Evolutionary conservation across 2,113 vertebrate genomes (phyloP), one percentile per base, ranked within the genome.

Genomic region (Caloenas nicobarica): DNA sequence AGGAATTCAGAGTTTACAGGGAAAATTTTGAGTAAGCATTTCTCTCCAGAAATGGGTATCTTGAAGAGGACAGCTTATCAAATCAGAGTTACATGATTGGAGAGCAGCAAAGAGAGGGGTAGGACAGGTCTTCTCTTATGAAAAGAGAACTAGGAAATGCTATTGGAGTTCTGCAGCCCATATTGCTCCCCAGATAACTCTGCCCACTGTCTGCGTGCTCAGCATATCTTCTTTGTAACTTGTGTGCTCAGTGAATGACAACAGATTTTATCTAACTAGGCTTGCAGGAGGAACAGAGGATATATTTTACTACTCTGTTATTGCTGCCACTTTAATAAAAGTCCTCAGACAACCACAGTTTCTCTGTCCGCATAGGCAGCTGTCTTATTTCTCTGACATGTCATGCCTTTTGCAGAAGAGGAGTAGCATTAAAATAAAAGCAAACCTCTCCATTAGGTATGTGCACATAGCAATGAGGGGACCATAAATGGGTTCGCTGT

Each of bases 221-320:
- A 57, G 25, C 26, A 5, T 61, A 28, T 22, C 17, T 13, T 79
- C 38, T 89, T 87, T 4, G 1, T 62, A 77, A 48, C 48, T 64
- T 46, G 2, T n/a, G 4, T 24, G 33, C 53, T 64, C 64, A 40
- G 40, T 44, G 84, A 74, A 84, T 48, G 54, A 60, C 24, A 83
- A 60, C 28, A 88, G 64, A 64, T 86, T 81, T 91, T 78, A 70
- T 91, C 65, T 64, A 64, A 66, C 10, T 31, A 53, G 64, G 46
- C 10, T 68, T 68, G 34, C 46, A 42, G 74, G 65, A 84, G 65
- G 88, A 86, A 64, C 1, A 1, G 72, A 88, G 57, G 36, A 44
- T 71, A 7, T 91, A 83, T 94, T 90, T 95, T 89, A 34, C 38
- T 86, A 85, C 61, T 86, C 24, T 62, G 81, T 72, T 88, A 84